Conservation (phyloP, 2,888 invertebrate genomes). For the Dastarcus helophoroides region DNA sequence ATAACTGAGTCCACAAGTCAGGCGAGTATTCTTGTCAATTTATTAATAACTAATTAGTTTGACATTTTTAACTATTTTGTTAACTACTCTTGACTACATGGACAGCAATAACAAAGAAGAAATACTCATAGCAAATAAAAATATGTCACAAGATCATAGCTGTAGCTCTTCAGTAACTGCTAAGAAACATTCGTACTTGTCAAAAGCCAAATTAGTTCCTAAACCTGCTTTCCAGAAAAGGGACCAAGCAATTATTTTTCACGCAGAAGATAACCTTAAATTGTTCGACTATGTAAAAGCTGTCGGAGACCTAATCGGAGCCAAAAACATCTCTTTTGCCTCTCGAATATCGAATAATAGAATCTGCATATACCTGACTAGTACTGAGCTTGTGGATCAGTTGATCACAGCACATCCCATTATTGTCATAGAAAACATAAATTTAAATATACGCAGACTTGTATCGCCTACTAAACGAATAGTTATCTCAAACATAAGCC, state of each 20-base stretch:
- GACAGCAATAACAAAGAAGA: too few species aligned
- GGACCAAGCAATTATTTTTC: conserved; percentile 8
- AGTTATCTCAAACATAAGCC: conserved; percentile 7
- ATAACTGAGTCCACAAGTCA: too few species aligned
- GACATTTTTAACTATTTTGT: too few species aligned
- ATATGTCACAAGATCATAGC: too few species aligned
- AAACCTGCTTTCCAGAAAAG: conserved; percentile 7
- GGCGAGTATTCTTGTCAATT: too few species aligned
- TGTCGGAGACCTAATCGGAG: conserved; percentile 7
- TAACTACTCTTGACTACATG: too few species aligned
- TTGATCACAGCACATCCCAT: conserved; percentile 3
- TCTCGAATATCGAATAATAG: conserved; percentile 10
- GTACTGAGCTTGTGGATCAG: conserved; percentile 3
- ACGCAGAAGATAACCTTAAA: conserved; percentile 4
- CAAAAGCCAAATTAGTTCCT: too few species aligned
- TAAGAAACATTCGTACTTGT: too few species aligned
- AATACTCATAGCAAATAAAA: too few species aligned
- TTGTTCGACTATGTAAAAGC: conserved; percentile 6
- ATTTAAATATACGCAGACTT: conserved; percentile 2
- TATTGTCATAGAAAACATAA: conserved; percentile 3
- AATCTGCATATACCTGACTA: conserved; percentile 9
- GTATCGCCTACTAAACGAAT: conserved; percentile 7
- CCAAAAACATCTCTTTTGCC: conserved; percentile 9
- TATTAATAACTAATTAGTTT: too few species aligned
- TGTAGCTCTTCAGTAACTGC: too few species aligned